Percentiles rank a stretch among this genome's conserved stretches.
phyloP scores from a whole-genome alignment of 2,113 vertebrate genomes.

The Phocoena phocoena region DNA sequence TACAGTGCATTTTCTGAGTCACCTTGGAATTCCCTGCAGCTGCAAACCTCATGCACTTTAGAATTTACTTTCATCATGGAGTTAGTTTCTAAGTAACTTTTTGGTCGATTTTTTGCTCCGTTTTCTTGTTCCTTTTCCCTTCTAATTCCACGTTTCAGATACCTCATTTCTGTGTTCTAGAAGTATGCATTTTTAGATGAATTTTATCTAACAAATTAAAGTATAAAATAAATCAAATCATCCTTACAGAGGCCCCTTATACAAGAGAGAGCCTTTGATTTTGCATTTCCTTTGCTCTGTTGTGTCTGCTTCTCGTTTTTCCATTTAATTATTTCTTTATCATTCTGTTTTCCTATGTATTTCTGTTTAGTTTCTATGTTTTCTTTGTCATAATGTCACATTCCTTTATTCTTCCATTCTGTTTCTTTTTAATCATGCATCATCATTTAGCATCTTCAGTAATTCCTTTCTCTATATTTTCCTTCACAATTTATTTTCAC shows the following conservation, averaged over 20 bases:
- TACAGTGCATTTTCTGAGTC: not conserved
- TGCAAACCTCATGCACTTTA: not conserved
- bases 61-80: not conserved
- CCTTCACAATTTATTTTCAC: not conserved
- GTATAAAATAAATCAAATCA: not conserved
- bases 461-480: not conserved
- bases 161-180: not conserved
- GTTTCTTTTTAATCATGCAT: not conserved
- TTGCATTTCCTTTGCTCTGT: not conserved
- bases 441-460: not conserved
- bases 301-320: not conserved
- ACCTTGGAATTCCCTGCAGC: not conserved
- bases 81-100: not conserved
- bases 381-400: not conserved
- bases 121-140: not conserved
- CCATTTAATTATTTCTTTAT: not conserved
- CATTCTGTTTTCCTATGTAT: not conserved
- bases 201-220: not conserved
- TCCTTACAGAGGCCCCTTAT: not conserved
- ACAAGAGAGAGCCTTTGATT: not conserved
- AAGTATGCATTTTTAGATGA: not conserved
- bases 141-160: not conserved
- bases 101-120: not conserved
- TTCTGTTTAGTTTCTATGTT: not conserved
- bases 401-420: not conserved